Evolutionary conservation across 2,888 invertebrate genomes (phyloP), one percentile per base, ranked within the genome.

Genomic region (Stenurella melanura): DNA sequence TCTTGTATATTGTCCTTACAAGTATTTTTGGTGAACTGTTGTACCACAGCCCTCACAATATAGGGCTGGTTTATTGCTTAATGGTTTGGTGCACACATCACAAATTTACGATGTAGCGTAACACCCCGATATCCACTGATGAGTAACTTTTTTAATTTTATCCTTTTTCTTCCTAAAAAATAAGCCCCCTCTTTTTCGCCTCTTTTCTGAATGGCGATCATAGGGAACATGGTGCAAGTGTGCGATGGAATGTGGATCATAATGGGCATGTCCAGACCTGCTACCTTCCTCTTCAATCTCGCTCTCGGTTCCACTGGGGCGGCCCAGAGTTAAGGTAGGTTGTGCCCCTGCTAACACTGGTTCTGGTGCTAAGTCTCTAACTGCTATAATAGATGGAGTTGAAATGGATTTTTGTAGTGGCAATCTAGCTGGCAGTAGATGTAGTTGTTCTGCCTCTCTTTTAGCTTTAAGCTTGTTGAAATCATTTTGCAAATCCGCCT

Each of bases 81-180:
- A 91, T 26, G 93, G 92, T 86, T 95, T 95, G 83, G 93, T 92
- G 89, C 96, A 96, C 90, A 94, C 95, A 90, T 96, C 95, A 88
- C 95, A 95, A 83, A 91, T 90, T 76, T 93, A 93, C 81, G 93
- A 92, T 83, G 92, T 91, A 79, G 91, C 93, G 86, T 93, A 92
- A 86, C 92, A 92, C 12, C 93, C 92, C 12, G 92, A 91, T 67
- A 94, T 93, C 95, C 96, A 96, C 85, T 94, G 94, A 90, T 96
- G 96, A 34, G 92, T 89, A 61, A 92, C 92, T 86, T 95, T 95
- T 83, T 95, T 94, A 75, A 92, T 93, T 89, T 96, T 95, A 88
- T 95, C 95, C 95, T 96, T 96, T 90, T 96, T 97, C 90, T 97
- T 97, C 82, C 97, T 93, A 88, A 97, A 97, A 92, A 97, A 97